phyloP scores from a whole-genome alignment of 2,888 invertebrate genomes.

The Nemapogon koenigi region DNA sequence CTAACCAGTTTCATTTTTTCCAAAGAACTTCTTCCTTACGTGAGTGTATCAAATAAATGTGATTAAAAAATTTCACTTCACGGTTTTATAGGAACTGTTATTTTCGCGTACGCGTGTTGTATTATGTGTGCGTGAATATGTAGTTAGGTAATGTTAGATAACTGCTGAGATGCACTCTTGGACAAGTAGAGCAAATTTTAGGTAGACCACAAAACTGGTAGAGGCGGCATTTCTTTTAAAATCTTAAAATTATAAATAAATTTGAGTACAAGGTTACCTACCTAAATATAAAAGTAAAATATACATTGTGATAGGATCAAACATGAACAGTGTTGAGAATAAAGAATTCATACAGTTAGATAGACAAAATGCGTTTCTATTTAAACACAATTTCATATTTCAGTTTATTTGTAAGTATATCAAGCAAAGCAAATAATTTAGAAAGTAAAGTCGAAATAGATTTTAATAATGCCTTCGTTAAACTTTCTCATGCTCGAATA shows the following conservation, averaged over 20 bases:
- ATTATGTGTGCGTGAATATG: constrained; percentile 5
- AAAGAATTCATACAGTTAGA: too few species aligned
- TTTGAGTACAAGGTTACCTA: neutral
- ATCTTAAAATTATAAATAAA: neutral
- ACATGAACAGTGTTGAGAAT: too few species aligned
- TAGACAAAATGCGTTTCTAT: too few species aligned
- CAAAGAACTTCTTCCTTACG: constrained; percentile 20
- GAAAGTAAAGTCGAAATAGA: too few species aligned
- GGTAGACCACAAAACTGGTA: constrained; percentile 21
- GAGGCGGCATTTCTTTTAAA: constrained; percentile 13
- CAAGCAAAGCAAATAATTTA: too few species aligned
- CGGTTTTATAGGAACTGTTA: constrained; percentile 41
- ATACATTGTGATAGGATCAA: too few species aligned
- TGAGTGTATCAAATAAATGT: constrained; percentile 25
- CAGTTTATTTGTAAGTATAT: too few species aligned
- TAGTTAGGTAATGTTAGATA: constrained; percentile 48
- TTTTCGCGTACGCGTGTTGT: constrained; percentile 20
- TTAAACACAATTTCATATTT: too few species aligned
- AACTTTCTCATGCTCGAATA: too few species aligned
- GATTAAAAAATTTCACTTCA: constrained; percentile 30
- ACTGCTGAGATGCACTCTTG: constrained; percentile 43
- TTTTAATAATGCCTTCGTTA: too few species aligned
- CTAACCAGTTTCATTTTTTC: constrained; percentile 43
- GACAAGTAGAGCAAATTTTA: constrained; percentile 42
- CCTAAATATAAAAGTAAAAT: neutral